phyloP scores from a whole-genome alignment of 2,113 vertebrate species.

The Balaenoptera acutorostrata region DNA sequence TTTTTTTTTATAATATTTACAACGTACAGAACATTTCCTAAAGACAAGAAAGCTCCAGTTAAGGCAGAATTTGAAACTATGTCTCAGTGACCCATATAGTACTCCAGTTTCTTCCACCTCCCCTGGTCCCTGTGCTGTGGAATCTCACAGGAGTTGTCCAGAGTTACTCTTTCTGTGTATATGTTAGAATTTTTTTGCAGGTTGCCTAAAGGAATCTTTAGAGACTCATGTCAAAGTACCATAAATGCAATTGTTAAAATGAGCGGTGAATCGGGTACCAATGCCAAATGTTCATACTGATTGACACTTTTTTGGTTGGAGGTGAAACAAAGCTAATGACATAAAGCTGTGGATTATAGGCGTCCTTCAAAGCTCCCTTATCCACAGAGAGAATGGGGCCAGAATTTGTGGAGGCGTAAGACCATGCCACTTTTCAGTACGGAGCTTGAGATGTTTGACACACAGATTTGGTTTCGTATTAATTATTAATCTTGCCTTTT shows the following conservation, averaged over 20 bases:
- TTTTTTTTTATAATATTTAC: not conserved
- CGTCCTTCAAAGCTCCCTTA: not conserved
- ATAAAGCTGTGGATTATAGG: not conserved
- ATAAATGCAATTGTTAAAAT: not conserved
- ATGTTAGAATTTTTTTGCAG: not conserved
- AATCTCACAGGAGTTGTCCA: not conserved
- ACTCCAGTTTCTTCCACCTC: not conserved
- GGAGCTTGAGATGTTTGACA: conserved; percentile 27
- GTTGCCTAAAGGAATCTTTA: conserved; percentile 8
- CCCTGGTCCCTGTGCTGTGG: not conserved
- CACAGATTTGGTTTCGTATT: conserved; percentile 30
- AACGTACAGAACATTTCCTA: not conserved
- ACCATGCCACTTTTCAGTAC: not conserved
- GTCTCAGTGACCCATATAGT: not conserved
- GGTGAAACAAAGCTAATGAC: not conserved
- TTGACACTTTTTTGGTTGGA: not conserved
- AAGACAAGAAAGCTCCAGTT: not conserved
- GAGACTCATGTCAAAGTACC: not conserved
- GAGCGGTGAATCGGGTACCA: not conserved
- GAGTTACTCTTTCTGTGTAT: not conserved
- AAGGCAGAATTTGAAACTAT: not conserved
- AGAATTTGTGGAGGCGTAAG: not conserved
- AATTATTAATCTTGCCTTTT: conserved; percentile 60
- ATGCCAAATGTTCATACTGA: not conserved
- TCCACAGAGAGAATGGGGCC: not conserved